Base-by-base conservation (phyloP, 2,888 invertebrate species). In the Temnothorax unifasciatus region DNA sequence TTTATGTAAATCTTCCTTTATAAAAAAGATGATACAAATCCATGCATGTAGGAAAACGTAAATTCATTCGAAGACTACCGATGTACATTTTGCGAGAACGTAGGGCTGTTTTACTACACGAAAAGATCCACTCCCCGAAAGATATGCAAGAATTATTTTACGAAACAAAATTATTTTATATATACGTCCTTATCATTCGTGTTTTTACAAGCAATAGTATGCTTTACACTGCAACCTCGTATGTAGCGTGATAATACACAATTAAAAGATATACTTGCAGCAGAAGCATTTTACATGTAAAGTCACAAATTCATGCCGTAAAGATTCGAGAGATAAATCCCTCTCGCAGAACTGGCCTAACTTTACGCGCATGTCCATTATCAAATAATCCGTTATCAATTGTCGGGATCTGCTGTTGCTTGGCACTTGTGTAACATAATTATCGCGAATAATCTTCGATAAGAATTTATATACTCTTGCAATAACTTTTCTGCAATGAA, bases 371-470 rank as follows among this genome's bases (percentile, higher is more conserved):
- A 6, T 57, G 34, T 34, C 34, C 34, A 8, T 64, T 54, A 74
- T 44, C 25, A 44, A 77, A 54, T 25, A 41, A 47, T 44, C 13
- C 44, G 13, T 44, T 4, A 47, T 47, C n/a, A 34, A 64, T 57
- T 61, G 13, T 68, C 34, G 5, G 47, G 54, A 83, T 50, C 34
- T 47, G 59, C 44, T 82, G 52, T 75, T 84, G 54, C 71, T 88
- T 90, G 89, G 76, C 84, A 89, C 85, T 82, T 71, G 69, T 85
- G 52, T 57, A 84, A 29, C 73, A 77, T 82, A 61, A 64, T 83
- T 57, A 54, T 61, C 41, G 47, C 29, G 61, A 82, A 25, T 63
- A 73, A 64, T 89, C 61, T 34, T 18, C 47, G 13, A 79, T 44
- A 59, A 71, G 47, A 25, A 79, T 83, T 75, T 57, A 18, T 57